phyloP scores from a whole-genome alignment of 2,113 vertebrate genomes.

The Butorides virescens region DNA sequence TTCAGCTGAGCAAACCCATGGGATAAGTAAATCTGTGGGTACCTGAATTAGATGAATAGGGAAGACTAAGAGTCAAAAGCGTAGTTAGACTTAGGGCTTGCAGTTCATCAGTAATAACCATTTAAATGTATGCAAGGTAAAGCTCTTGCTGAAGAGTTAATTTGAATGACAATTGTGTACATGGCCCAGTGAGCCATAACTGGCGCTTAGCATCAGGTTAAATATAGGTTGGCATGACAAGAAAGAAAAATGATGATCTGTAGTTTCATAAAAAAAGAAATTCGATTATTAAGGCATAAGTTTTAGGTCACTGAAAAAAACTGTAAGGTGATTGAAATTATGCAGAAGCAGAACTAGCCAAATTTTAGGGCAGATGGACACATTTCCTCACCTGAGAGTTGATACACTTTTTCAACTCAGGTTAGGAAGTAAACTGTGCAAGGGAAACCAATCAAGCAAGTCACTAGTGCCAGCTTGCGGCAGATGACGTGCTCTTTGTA shows the following conservation, averaged over 20 bases:
- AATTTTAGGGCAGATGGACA: neutral
- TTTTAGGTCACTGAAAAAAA: neutral
- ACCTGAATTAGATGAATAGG: neutral
- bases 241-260: neutral
- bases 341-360: neutral
- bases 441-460: neutral
- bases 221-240: neutral
- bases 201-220: neutral
- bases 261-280: neutral
- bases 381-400: neutral
- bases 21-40: neutral
- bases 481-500: neutral
- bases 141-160: neutral
- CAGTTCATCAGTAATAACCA: neutral
- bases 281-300: neutral
- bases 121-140: neutral
- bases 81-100: neutral
- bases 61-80: neutral
- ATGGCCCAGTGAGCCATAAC: neutral
- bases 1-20: neutral
- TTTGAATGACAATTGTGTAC: neutral
- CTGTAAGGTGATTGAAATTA: neutral
- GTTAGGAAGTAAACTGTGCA: neutral
- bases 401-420: accelerated
- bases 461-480: neutral